These are phyloP conservation scores for Drosophila willistoni DNA, from an alignment of 1,140 invertebrate species.

Conservation along the genomic window DNA sequence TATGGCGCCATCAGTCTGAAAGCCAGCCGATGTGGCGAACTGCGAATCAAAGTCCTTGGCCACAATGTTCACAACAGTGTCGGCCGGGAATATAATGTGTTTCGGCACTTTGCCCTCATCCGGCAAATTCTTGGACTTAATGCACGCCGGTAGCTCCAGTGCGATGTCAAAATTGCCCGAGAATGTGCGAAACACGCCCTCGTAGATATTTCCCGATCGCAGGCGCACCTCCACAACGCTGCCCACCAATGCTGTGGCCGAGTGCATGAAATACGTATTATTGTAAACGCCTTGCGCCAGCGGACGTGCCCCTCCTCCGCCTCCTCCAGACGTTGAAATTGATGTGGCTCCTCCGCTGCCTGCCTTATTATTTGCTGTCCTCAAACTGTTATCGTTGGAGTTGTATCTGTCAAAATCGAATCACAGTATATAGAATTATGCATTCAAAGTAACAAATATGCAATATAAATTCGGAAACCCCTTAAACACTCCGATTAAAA, in stretches of 20 bases:
- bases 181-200: slow-evolving; percentile 94
- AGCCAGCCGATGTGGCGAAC: slow-evolving; percentile 92
- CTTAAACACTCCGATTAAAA: no score
- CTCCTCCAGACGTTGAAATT: slow-evolving; percentile 75
- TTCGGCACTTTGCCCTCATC: slow-evolving; percentile 86
- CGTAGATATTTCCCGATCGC: slow-evolving; percentile 91
- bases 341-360: slow-evolving; percentile 80
- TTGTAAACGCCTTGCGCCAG: slow-evolving; percentile 92
- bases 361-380: slow-evolving; percentile 65
- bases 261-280: slow-evolving; percentile 94
- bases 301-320: slow-evolving; percentile 69
- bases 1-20: slow-evolving; percentile 92
- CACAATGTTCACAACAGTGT: slow-evolving; percentile 91
- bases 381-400: slow-evolving; percentile 70
- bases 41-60: slow-evolving; percentile 93
- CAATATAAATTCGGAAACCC: no score
- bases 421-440: no score
- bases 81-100: slow-evolving; percentile 92
- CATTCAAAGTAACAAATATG: no score
- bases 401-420: slow-evolving; percentile 51
- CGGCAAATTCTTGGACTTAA: slow-evolving; percentile 87
- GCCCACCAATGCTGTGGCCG: slow-evolving; percentile 91
- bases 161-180: slow-evolving; percentile 93
- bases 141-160: slow-evolving; percentile 91
- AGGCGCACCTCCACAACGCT: slow-evolving; percentile 92